Evolutionary conservation across 2,113 vertebrate species (phyloP).

Genomic region (Galeopterus variegatus): DNA sequence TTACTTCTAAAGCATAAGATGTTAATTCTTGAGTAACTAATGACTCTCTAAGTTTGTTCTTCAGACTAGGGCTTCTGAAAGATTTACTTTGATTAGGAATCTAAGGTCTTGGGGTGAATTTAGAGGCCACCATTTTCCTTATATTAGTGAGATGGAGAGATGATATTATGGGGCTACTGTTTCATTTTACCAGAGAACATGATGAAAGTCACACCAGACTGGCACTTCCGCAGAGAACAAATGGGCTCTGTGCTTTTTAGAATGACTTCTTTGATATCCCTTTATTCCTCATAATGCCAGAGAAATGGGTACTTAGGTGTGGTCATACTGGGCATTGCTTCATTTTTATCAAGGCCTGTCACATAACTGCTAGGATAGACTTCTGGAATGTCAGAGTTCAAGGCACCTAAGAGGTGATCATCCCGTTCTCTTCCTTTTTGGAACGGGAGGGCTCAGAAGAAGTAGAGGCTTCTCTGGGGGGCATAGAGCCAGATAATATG

Average conservation of each 20-base stretch:
- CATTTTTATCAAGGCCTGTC: background rate
- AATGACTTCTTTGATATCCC: background rate
- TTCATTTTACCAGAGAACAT: background rate
- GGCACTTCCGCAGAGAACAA: background rate
- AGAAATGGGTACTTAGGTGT: background rate
- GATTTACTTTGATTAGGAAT: background rate
- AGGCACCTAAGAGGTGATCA: background rate
- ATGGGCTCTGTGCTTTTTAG: background rate
- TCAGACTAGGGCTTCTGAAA: constrained; percentile 70
- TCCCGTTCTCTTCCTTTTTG: background rate
- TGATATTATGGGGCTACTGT: background rate
- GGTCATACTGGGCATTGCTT: background rate
- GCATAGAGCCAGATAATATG: background rate
- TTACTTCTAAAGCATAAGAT: constrained; percentile 78
- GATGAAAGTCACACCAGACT: background rate
- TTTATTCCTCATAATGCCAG: background rate
- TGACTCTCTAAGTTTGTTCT: constrained; percentile 70
- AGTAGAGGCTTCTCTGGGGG: background rate
- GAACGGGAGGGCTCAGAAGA: background rate
- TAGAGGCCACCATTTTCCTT: background rate
- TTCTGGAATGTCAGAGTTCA: background rate
- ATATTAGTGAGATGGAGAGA: background rate
- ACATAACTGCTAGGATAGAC: fast-evolving
- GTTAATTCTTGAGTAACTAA: constrained; percentile 83
- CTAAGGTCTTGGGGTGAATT: constrained; percentile 21